Evolutionary conservation across 1,140 invertebrate genomes (phyloP).

Genomic region (Zaprionus gabonicus): DNA sequence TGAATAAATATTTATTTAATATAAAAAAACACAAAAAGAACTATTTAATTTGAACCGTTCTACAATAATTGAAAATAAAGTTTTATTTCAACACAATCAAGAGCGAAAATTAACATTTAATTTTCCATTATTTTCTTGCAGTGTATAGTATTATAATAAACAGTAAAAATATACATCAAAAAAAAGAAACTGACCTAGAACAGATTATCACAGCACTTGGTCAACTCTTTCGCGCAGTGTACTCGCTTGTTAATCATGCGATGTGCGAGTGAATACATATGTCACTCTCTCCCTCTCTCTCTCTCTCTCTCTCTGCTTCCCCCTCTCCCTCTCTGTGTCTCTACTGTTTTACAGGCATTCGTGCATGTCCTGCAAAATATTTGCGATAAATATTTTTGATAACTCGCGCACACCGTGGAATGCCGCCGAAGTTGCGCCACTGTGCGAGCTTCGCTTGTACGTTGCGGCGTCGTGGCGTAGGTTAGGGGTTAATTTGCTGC

Average conservation of each 20-base stretch:
- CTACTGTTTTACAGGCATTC: slow-evolving; percentile 17
- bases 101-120: no score
- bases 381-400: slow-evolving; percentile 53
- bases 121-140: no score
- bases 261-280: slow-evolving; percentile 2
- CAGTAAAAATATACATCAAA: no score
- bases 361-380: slow-evolving; percentile 43
- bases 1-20: no score
- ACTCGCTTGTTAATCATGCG: neutral
- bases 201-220: neutral
- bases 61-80: no score
- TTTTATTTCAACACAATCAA: no score
- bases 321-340: neutral
- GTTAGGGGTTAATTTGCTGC: slow-evolving; percentile 47
- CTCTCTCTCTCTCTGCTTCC: neutral
- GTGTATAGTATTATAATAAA: no score
- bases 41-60: no score
- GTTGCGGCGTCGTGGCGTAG: slow-evolving; percentile 35
- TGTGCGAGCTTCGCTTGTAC: slow-evolving; percentile 32
- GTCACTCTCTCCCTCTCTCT: neutral
- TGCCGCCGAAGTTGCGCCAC: slow-evolving; percentile 36
- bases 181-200: no score
- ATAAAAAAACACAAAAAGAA: no score
- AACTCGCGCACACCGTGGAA: slow-evolving; percentile 47
- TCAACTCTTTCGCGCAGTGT: neutral